Base-by-base conservation (phyloP, 2,113 vertebrate species). In the Megalops atlanticus region DNA sequence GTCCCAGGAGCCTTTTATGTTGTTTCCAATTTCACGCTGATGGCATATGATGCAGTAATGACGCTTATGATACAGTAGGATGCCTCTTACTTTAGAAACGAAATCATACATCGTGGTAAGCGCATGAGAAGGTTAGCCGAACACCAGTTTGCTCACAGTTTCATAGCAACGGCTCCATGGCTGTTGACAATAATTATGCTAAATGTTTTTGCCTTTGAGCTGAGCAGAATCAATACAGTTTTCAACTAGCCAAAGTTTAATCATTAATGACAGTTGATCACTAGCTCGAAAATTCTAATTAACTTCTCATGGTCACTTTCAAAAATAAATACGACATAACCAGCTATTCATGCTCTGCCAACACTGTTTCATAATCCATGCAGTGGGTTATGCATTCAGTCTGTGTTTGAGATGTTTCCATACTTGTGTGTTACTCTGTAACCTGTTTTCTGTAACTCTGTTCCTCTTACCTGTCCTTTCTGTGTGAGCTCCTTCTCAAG, bases 401-500 rank as follows among this genome's bases (percentile, higher is more conserved):
- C 36, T 21, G 15, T 24, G 35, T 47, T 7, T 41, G n/a, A n/a
- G 14, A 15, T 12, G 58, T 2, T 2, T 41, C 27, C 16, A 38
- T 58, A 6, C 4, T 4, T 38, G 4, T 52, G 24, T 71, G 27
- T 36, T 21, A 14, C 31, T 47, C 40, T n/a, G 40, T 11, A 35
- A 71, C 45, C 45, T 49, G 8, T 49, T 49, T 16, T 12, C 45
- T 49, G 31, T 16, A 31, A 39, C 31, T 4, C 33, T n/a, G 52
- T 43, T 49, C 39, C 73, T 39, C 93, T 82, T 91, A 99, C 98
- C 96, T 99, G 98, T 86, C 98, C 98, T 89, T 95, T 99, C 82
- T 95, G 89, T 68, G 94, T 94, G 84, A 99, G 80, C 35, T 96
- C 97, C 81, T 96, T 98, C 86, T 99, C 96, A 88, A 99, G 91